Evolutionary conservation across 2,888 invertebrate species (phyloP), one percentile per base, ranked within the genome.

Genomic region (Maniola hyperantus): DNA sequence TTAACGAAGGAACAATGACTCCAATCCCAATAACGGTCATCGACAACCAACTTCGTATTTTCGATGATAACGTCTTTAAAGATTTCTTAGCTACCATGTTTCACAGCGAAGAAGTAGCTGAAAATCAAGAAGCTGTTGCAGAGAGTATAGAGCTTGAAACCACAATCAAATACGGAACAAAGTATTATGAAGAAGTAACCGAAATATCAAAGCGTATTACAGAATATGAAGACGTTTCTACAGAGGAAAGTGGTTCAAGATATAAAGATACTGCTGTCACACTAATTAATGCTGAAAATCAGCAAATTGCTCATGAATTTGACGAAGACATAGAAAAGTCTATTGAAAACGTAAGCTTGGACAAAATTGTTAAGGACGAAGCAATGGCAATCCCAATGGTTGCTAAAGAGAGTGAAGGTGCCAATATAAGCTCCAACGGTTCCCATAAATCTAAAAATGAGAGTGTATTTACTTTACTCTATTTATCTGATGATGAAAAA

Each of bases 51-150:
- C 60, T 83, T 1, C 77, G 81, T 65, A 72, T 73, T 2, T 44
- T 79, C 2, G 68, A 79, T 13, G 74, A 77, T 4, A 55, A 76
- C 6, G 54, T 82, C 5, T 83, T 87, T 64, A 77, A 79, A 67
- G 80, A 84, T 39, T 84, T 85, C 66, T 64, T 86, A 11, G 58
- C 66, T 39, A 81, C 83, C 0, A 79, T 86, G 77, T 85, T 86
- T 64, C 73, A 70, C n/a, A 79, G 78, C 36, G 74, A 82, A 18
- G 84, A 85, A 68, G 71, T 76, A n/a, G 58, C 72, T 8, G 71
- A 76, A 44, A 72, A 78, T 53, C 54, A 73, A 50, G 71, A 72
- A 55, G 48, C 68, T 60, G 51, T 53, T 20, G 18, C 15, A 34
- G 48, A 58, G 0, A 44, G 54, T 36, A 13, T 63, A n/a, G 63